Evolutionary conservation across 1,140 invertebrate species (phyloP), one percentile per base, ranked within the genome.

Genomic region (Pseudomyrmex pallidus): DNA sequence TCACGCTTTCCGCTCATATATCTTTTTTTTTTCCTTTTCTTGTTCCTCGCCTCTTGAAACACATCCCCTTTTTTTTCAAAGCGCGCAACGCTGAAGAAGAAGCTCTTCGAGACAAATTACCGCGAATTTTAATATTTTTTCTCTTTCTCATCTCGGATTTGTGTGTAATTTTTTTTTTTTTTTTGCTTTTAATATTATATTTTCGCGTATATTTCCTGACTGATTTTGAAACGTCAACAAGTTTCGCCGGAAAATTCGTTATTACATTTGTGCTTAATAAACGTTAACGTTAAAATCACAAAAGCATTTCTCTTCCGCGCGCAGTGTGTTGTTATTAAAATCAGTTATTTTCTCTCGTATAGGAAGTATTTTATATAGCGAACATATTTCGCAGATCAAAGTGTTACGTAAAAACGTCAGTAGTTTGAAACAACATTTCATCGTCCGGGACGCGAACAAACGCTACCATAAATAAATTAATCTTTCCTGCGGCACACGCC

Each of bases 381-480:
- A 74, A 50, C 20, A 50, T 50, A 50, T 74, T 74, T 74, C 12
- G 22, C n/a, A 50, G 15, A 64, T 74, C 10, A 74, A 74, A 64
- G 59, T 50, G 12, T 17, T 17, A 25, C 52, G 52, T 15, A 64
- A 76, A 64, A 64, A n/a, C 7, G 1, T 7, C 25, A 35, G 44
- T n/a, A 7, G 50, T 67, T 57, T 46, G 46, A 78, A 68, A 64
- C 15, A 57, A 46, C 13, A 9, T 70, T 78, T 48, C 35, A n/a
- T 2, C 1, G 15, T 46, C 35, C 35, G 35, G 35, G n/a, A 7
- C 20, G 54, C 48, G 64, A 54, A 66, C 62, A 44, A 64, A 44
- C 17, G 35, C 20, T 77, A 54, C 46, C 15, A 57, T 78, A 78
- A 78, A 67, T 56, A 56, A 48, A 68, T 68, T 68, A 78, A 68